Evolutionary conservation across 2,113 vertebrate species (phyloP).

Genomic region (Lophochroa leadbeateri): DNA sequence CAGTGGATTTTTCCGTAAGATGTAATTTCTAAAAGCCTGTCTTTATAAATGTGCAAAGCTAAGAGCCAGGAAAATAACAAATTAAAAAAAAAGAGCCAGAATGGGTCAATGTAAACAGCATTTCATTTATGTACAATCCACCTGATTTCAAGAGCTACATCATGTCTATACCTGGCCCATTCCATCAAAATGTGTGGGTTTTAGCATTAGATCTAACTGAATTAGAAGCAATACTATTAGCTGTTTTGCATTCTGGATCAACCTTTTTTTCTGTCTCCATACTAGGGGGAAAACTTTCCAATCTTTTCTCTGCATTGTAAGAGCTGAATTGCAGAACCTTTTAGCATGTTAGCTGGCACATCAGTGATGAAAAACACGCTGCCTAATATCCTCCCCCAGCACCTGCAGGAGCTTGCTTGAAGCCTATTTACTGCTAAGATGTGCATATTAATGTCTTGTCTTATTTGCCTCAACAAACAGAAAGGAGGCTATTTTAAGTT

Average conservation of each 20-base stretch:
- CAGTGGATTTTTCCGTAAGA: constrained; percentile 2
- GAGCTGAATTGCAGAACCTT: neutral
- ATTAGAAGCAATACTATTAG: neutral
- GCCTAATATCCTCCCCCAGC: constrained; percentile 12
- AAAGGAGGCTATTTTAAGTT: constrained; percentile 40
- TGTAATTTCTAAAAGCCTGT: neutral
- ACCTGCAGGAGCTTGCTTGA: constrained; percentile 11
- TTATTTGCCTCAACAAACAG: constrained; percentile 51
- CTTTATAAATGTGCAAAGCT: neutral
- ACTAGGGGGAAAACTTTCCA: neutral
- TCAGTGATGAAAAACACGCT: neutral
- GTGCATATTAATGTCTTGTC: constrained; percentile 40
- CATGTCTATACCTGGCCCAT: neutral
- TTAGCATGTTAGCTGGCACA: neutral
- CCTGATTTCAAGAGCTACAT: neutral
- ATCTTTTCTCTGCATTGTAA: neutral
- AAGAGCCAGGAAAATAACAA: neutral
- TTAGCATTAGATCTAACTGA: neutral
- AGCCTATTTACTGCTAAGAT: constrained; percentile 36
- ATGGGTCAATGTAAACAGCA: neutral
- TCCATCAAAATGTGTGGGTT: neutral
- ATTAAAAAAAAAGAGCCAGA: neutral
- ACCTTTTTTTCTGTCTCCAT: neutral
- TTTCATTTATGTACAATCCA: neutral
- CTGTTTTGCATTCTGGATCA: neutral